phyloP scores from a whole-genome alignment of 2,888 invertebrate species.

The Frankliniella fusca region DNA sequence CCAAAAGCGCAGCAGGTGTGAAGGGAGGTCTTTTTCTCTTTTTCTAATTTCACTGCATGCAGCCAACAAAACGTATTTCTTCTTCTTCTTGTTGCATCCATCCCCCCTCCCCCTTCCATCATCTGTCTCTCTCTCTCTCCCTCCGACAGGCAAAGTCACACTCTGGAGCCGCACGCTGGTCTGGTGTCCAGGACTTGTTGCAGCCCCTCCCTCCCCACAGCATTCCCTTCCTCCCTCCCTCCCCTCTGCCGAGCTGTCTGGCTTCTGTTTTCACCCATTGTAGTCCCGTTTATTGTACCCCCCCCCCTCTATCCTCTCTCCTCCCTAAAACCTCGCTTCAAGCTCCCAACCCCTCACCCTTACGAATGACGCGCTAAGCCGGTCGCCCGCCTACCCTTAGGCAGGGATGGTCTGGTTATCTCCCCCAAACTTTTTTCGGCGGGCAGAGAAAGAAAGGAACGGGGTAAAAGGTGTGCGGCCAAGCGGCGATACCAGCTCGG shows the following conservation, averaged over 20 bases:
- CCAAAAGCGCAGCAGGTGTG: too few species aligned
- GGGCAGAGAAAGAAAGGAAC: not conserved
- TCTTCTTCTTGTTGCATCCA: too few species aligned
- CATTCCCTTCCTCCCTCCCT: not conserved
- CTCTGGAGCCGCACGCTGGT: too few species aligned
- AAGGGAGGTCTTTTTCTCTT: too few species aligned
- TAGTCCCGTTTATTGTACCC: slow-evolving; percentile 1
- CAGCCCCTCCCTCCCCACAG: not conserved
- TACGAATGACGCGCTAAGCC: not conserved
- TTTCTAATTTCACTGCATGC: too few species aligned
- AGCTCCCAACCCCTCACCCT: too few species aligned
- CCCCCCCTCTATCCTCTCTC: not conserved
- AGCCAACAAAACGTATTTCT: too few species aligned
- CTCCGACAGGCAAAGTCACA: not conserved
- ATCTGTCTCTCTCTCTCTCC: not conserved
- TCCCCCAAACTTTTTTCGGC: not conserved
- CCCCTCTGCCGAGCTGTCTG: not conserved
- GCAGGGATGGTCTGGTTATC: not conserved
- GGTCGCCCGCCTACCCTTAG: too few species aligned
- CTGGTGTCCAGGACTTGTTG: not conserved
- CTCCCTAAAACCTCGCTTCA: too few species aligned
- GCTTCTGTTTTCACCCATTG: slow-evolving; percentile 10
- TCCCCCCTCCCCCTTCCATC: too few species aligned
- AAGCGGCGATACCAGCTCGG: too few species aligned
- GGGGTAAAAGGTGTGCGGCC: too few species aligned